phyloP scores from a whole-genome alignment of 2,797 vertebrate species.

The Phoebastria nigripes region DNA sequence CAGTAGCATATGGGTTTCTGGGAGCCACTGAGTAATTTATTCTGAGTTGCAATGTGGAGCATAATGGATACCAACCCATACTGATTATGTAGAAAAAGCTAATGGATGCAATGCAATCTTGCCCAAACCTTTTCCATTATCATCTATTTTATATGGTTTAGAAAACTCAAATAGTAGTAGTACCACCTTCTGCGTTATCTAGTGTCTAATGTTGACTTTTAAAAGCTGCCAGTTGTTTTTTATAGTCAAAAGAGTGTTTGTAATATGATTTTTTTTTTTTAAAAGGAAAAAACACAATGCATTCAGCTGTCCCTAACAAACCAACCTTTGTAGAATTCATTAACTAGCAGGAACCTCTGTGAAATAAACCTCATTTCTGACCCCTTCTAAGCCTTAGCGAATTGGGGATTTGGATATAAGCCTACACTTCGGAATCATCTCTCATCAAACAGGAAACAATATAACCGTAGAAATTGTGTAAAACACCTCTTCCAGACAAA shows the following conservation, averaged over 20 bases:
- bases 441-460: slow-evolving; percentile 40
- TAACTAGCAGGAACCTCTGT: not conserved
- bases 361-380: slow-evolving; percentile 2
- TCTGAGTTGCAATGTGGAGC: not conserved
- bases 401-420: not conserved
- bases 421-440: not conserved
- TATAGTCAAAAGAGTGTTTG: not conserved
- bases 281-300: not conserved
- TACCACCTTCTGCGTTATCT: not conserved
- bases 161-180: not conserved
- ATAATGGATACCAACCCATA: not conserved
- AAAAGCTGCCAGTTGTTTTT: not conserved
- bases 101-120: not conserved
- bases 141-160: not conserved
- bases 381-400: not conserved
- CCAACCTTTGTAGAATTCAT: not conserved
- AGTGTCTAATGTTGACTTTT: not conserved
- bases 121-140: not conserved
- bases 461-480: not conserved
- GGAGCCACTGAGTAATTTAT: not conserved
- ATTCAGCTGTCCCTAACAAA: not conserved
- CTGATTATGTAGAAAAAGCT: not conserved
- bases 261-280: not conserved
- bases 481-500: slow-evolving; percentile 45
- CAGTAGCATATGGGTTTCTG: not conserved